Evolutionary conservation across 2,113 vertebrate species (phyloP), one percentile per base, ranked within the genome.

Genomic region (Labeo rohita): DNA sequence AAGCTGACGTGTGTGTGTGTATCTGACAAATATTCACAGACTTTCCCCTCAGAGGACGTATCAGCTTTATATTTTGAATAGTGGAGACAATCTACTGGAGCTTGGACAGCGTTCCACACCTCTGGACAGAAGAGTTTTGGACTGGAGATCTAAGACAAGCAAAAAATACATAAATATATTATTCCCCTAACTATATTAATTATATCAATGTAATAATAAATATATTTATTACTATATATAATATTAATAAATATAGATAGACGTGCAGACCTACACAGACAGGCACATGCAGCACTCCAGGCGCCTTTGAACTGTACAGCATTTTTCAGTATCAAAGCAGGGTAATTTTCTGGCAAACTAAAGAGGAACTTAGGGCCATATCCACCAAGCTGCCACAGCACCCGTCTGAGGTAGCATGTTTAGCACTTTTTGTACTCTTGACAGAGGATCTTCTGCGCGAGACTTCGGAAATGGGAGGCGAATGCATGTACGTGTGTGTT

Each of bases 291-390:
- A 78, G 82, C 86, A 92, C 89, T 93, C 86, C 89, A 93, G 91
- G 91, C 85, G 90, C 91, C 91, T 94, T 94, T 92, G 91, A 94
- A 91, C 91, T 92, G 50, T 93, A 88, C 84, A 91, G 85, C 87
- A 89, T 93, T 92, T 93, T 90, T 92, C 91, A 90, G 87, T 90
- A 92, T 92, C 86, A 93, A 92, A 94, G 93, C 94, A 95, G 94
- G 94, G 94, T 93, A 93, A 90, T 94, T 94, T 91, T 94, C 88
- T 94, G 93, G 92, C 79, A 90, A 88, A 92, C 89, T 88, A 87
- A 91, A 88, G 93, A 95, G 94, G 95, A 95, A 94, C 93, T 90
- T 91, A 94, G 94, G 94, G 94, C 95, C 95, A 95, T 95, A 95
- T 93, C 78, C 91, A 91, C 75, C 85, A 85, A 61, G 90, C 84